These are phyloP conservation scores for Drosophila anomelani DNA, from an alignment of 2,888 invertebrate species.

Conservation along the genomic window DNA sequence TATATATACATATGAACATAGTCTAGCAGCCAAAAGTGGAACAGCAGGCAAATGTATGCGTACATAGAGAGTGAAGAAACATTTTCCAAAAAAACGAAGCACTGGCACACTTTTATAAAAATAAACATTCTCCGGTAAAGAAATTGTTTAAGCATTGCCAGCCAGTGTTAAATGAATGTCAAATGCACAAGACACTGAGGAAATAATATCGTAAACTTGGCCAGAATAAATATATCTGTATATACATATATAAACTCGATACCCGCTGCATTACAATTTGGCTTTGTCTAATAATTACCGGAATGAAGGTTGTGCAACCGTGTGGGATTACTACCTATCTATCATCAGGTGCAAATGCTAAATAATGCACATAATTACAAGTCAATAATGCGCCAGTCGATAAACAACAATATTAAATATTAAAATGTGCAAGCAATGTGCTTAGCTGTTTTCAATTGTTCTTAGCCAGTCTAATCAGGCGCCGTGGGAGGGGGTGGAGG, in stretches of 20 bases:
- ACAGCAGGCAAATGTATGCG: constrained; percentile 21
- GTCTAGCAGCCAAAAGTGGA: constrained; percentile 19
- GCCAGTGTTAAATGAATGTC: constrained; percentile 43
- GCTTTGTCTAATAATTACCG: constrained; percentile 23
- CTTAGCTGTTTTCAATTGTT: constrained; percentile 34
- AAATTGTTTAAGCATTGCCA: neutral
- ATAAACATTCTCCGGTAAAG: constrained; percentile 35
- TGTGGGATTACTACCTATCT: constrained; percentile 25
- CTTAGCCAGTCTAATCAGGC: constrained; percentile 13
- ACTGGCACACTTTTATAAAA: constrained; percentile 46
- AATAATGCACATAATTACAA: constrained; percentile 75
- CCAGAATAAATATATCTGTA: constrained; percentile 1
- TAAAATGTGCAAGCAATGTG: constrained; percentile 22
- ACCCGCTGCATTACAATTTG: constrained; percentile 2
- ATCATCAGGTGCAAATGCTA: constrained; percentile 58
- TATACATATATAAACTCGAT: neutral
- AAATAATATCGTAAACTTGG: constrained; percentile 7
- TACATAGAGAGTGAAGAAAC: constrained; percentile 10
- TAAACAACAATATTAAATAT: constrained; percentile 39
- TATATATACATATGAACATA: neutral
- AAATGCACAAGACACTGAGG: constrained; percentile 10
- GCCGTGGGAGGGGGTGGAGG: constrained; percentile 6
- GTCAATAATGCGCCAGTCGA: constrained; percentile 60
- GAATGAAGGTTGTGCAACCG: constrained; percentile 19
- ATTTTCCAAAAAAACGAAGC: constrained; percentile 22